Percentiles rank a stretch among this genome's conserved stretches.
Conservation (phyloP, 2,888 invertebrate species). For the Venustoraphidia nigricollis region DNA sequence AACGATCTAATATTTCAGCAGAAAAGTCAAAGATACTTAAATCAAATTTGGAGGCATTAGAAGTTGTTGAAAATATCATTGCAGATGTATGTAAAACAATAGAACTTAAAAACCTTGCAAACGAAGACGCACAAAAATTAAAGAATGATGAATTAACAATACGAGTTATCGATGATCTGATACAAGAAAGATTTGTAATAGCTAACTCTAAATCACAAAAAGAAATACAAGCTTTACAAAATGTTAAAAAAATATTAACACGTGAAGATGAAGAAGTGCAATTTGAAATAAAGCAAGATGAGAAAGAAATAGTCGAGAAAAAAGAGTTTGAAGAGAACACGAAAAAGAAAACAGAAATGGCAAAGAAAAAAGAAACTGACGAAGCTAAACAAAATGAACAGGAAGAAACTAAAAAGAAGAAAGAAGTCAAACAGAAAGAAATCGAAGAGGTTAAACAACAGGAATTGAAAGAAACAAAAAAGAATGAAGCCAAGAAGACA, state of each 20-base stretch:
- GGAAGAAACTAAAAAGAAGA: conserved; percentile 20
- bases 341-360: conserved; percentile 13
- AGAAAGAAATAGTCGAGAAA: conserved; percentile 14
- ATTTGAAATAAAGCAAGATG: conserved; percentile 10
- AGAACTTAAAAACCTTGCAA: too few relatives aligned
- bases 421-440: conserved; percentile 20
- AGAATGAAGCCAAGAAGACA: conserved; percentile 16
- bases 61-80: too few relatives aligned
- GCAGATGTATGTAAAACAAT: too few relatives aligned
- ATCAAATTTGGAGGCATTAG: too few relatives aligned
- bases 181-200: too few relatives aligned
- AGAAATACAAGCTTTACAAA: too few relatives aligned
- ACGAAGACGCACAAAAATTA: too few relatives aligned
- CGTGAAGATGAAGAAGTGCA: conserved; percentile 3
- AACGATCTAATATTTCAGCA: too few relatives aligned
- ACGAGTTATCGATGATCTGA: too few relatives aligned
- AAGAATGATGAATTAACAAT: too few relatives aligned
- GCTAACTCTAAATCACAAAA: too few relatives aligned
- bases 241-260: background rate
- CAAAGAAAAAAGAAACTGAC: conserved; percentile 18
- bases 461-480: conserved; percentile 16
- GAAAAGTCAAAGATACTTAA: too few relatives aligned
- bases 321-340: conserved; percentile 17
- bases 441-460: conserved; percentile 21
- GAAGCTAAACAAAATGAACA: conserved; percentile 25